A percentile compares a stretch with the other conserved stretches of the same genome.
phyloP scores from a whole-genome alignment of 2,797 vertebrate species.

The Podarcis lilfordi region DNA sequence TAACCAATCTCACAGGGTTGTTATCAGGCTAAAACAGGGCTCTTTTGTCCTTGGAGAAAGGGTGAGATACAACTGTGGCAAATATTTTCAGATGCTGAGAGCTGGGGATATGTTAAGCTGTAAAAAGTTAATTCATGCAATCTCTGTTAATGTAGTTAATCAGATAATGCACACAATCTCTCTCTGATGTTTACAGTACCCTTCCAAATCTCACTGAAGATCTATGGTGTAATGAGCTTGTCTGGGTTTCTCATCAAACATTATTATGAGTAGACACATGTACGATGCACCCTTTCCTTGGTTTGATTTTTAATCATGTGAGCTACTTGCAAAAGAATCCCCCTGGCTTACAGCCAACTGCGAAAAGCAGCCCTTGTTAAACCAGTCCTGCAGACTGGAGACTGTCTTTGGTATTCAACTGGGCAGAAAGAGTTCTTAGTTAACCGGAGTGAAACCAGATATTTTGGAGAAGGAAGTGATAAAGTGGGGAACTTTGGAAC shows the following conservation, averaged over 20 bases:
- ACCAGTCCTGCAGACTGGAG: neutral
- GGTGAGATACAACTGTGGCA: neutral
- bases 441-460: slow-evolving; percentile 11
- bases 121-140: neutral
- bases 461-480: slow-evolving; percentile 22
- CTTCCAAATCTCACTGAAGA: neutral
- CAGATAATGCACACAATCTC: neutral
- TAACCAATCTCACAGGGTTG: neutral
- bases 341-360: neutral
- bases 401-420: neutral
- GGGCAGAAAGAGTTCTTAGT: neutral
- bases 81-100: neutral
- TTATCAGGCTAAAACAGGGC: neutral
- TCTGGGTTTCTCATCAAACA: neutral
- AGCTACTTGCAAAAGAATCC: neutral
- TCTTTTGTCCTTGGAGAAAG: neutral
- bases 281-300: neutral
- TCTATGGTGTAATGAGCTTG: neutral
- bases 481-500: slow-evolving; percentile 2
- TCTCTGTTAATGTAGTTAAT: neutral
- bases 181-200: neutral
- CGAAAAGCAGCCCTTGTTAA: neutral
- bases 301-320: neutral
- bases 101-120: neutral
- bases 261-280: neutral